Percentiles rank a stretch among this genome's conserved stretches.
These are phyloP conservation scores for Dicrostonyx torquatus DNA, from an alignment of 2,797 vertebrate species.

Conservation along the genomic window DNA sequence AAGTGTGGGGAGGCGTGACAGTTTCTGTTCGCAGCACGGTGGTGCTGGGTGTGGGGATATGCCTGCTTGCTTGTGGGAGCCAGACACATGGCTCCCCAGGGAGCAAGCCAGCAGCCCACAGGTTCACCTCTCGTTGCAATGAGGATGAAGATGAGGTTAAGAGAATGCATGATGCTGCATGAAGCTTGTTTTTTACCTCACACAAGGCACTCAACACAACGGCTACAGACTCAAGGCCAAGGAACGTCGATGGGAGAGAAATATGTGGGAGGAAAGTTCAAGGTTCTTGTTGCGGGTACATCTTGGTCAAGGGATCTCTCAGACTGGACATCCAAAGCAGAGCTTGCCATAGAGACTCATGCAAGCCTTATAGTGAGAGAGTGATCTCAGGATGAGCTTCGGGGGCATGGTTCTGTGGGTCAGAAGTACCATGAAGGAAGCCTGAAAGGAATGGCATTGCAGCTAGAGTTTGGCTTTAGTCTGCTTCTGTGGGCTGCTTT, in stretches of 20 bases:
- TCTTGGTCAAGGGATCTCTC: constrained; percentile 43
- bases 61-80: background rate
- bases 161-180: background rate
- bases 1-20: constrained; percentile 71
- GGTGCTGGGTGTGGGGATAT: constrained; percentile 26
- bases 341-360: background rate
- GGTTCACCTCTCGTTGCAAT: background rate
- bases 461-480: background rate
- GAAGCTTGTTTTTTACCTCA: constrained; percentile 29
- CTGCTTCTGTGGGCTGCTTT: background rate
- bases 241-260: background rate
- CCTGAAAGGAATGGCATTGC: background rate
- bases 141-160: background rate
- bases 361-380: background rate
- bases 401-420: background rate
- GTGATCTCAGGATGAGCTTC: background rate
- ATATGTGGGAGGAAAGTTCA: background rate
- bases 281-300: background rate
- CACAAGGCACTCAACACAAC: background rate
- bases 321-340: background rate
- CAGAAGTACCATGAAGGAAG: background rate
- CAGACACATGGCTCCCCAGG: constrained; percentile 18
- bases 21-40: constrained; percentile 61
- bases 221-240: constrained; percentile 3
- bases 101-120: background rate